phyloP scores from a whole-genome alignment of 2,797 vertebrate genomes.

The Kryptolebias ocellatus region DNA sequence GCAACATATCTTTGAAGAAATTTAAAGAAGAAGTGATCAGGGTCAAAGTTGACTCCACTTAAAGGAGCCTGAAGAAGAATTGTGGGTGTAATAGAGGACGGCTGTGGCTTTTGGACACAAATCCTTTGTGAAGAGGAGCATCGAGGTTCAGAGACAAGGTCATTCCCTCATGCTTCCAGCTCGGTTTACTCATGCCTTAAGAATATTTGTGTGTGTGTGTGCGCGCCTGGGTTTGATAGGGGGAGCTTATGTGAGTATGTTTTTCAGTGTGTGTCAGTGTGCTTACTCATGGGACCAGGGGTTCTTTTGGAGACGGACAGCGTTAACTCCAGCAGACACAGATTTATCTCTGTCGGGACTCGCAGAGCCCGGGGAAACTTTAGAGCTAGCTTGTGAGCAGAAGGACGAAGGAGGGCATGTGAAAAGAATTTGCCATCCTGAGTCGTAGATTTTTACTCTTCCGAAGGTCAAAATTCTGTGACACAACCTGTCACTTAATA shows the following conservation, averaged over 20 bases:
- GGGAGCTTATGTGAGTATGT: conserved; percentile 8
- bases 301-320: conserved; percentile 66
- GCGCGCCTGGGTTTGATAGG: conserved; percentile 20
- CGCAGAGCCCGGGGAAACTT: conserved; percentile 54
- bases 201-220: conserved; percentile 37
- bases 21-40: conserved; percentile 14
- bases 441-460: conserved; percentile 8
- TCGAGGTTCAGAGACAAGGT: conserved; percentile 68
- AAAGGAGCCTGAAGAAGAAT: conserved; percentile 32
- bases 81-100: conserved; percentile 42
- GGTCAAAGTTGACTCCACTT: conserved; percentile 45
- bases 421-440: conserved; percentile 27
- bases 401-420: conserved; percentile 54
- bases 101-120: conserved; percentile 58
- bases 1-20: conserved; percentile 41
- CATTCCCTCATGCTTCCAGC: conserved; percentile 50
- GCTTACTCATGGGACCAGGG: conserved; percentile 74
- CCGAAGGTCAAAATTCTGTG: background rate
- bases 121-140: conserved; percentile 65
- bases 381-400: conserved; percentile 50
- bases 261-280: conserved; percentile 41
- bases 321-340: conserved; percentile 44
- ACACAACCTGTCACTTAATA: background rate
- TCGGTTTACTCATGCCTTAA: conserved; percentile 65
- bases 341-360: conserved; percentile 72